phyloP scores from a whole-genome alignment of 2,888 invertebrate genomes.

The Hecatera dysodea region DNA sequence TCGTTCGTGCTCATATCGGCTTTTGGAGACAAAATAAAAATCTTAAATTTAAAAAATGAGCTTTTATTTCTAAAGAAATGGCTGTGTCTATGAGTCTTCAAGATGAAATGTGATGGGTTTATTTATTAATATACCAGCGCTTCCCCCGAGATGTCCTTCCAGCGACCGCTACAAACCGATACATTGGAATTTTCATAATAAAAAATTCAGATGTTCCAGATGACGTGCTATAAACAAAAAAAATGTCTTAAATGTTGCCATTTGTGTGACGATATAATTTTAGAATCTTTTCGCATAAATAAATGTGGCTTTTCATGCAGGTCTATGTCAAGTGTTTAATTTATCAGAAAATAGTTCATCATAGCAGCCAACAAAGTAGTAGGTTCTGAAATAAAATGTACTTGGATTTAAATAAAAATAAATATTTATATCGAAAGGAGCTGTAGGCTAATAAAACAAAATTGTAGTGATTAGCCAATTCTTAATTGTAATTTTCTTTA shows the following conservation, averaged over 20 bases:
- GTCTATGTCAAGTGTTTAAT: background rate
- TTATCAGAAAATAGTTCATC: background rate
- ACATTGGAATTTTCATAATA: too few species aligned
- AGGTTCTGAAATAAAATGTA: background rate
- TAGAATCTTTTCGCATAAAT: background rate
- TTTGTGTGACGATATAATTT: too few species aligned
- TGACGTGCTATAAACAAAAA: too few species aligned
- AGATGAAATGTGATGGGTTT: background rate
- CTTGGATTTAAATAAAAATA: background rate
- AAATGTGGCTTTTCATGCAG: background rate
- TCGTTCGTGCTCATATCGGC: slow-evolving; percentile 80
- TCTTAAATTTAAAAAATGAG: slow-evolving; percentile 45
- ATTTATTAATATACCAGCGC: background rate
- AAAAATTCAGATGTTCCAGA: too few species aligned
- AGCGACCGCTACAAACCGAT: too few species aligned
- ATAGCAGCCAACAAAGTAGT: background rate
- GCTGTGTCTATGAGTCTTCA: background rate
- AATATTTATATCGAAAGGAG: too few species aligned
- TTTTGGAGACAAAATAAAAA: slow-evolving; percentile 56
- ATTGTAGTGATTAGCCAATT: too few species aligned
- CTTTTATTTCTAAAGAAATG: slow-evolving; percentile 34
- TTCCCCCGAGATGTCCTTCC: too few species aligned
- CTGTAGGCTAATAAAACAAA: too few species aligned
- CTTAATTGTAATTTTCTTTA: too few species aligned
- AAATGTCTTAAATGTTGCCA: too few species aligned